Conservation (phyloP, 2,113 vertebrate species). For the Apus apus region DNA sequence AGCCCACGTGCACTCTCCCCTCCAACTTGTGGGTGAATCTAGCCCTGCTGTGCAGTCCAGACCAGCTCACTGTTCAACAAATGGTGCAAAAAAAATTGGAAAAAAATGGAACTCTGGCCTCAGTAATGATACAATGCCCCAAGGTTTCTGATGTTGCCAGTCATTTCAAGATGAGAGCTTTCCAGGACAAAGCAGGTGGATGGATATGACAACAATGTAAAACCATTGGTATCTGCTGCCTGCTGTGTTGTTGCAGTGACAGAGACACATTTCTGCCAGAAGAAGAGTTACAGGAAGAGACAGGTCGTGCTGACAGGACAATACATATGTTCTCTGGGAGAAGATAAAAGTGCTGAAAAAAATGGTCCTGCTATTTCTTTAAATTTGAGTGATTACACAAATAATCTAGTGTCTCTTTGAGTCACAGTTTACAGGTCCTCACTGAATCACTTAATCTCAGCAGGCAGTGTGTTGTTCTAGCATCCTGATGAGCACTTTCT, state of each 20-base stretch:
- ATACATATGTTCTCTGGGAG: not conserved
- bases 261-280: not conserved
- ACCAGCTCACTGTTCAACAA: not conserved
- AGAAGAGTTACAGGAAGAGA: not conserved
- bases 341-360: not conserved
- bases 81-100: not conserved
- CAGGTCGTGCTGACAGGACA: not conserved
- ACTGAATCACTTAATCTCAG: not conserved
- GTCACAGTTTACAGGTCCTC: constrained; percentile 10
- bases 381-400: constrained; percentile 35
- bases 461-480: not conserved
- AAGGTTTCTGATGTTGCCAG: constrained; percentile 3
- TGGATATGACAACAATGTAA: not conserved
- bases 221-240: not conserved
- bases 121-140: not conserved
- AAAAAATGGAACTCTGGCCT: not conserved
- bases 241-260: not conserved
- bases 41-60: not conserved
- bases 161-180: constrained; percentile 45
- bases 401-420: not conserved
- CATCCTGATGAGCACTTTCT: not conserved
- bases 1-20: not conserved
- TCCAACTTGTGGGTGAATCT: not conserved
- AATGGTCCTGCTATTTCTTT: not conserved
- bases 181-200: constrained; percentile 33